These are phyloP conservation scores for Seira sanloemensis DNA, from an alignment of 2,888 invertebrate genomes.

Conservation along the genomic window DNA sequence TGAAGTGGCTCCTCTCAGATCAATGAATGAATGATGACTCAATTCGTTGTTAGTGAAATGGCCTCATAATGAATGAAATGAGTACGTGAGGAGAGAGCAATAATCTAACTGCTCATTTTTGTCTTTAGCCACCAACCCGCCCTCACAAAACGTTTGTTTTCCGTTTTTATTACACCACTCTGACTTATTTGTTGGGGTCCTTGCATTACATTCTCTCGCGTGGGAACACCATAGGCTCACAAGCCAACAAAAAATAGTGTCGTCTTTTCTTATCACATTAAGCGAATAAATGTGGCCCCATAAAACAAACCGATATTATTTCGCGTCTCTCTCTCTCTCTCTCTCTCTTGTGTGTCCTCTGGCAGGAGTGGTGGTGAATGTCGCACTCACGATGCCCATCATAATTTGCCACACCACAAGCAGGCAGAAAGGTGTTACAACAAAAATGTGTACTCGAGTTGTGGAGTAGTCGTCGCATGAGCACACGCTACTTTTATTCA, in stretches of 20 bases:
- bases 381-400: background rate
- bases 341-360: background rate
- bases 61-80: background rate
- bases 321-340: too few species aligned
- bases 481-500: background rate
- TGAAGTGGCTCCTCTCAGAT: background rate
- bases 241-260: background rate
- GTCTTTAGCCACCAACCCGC: background rate
- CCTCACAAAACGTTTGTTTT: conserved; percentile 6
- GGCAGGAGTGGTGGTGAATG: background rate
- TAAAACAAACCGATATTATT: too few species aligned
- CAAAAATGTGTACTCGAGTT: too few species aligned
- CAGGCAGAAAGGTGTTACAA: background rate
- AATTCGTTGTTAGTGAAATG: background rate
- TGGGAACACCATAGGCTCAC: background rate
- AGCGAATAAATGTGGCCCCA: background rate
- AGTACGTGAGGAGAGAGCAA: background rate
- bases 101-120: background rate
- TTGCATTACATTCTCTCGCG: background rate
- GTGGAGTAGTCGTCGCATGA: background rate
- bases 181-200: background rate
- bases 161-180: background rate
- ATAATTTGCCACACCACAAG: conserved; percentile 5
- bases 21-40: conserved; percentile 11
- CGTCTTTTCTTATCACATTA: background rate